phyloP scores from a whole-genome alignment of 2,113 vertebrate species.

The Atlantisia rogersi region DNA sequence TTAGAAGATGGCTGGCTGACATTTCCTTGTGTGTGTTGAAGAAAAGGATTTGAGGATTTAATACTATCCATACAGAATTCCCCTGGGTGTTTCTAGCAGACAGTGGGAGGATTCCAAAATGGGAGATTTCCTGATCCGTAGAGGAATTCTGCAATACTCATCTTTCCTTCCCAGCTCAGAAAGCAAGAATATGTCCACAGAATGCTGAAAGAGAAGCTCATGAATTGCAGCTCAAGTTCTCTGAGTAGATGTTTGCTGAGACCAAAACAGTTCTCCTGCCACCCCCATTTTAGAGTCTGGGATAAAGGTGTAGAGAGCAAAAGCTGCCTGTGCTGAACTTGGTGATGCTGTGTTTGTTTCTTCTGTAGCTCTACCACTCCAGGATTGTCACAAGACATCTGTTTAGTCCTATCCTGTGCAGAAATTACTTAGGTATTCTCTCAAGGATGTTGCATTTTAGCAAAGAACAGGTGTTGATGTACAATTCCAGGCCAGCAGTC shows the following conservation, averaged over 20 bases:
- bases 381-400: neutral
- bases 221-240: neutral
- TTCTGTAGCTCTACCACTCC: neutral
- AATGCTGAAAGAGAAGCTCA: neutral
- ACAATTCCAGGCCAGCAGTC: neutral
- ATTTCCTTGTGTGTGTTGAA: neutral
- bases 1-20: neutral
- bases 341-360: neutral
- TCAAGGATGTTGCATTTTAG: neutral
- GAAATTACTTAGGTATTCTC: neutral
- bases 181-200: neutral
- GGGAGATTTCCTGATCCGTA: accelerated
- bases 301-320: neutral
- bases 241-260: neutral
- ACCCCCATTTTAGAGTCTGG: neutral
- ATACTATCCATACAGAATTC: neutral
- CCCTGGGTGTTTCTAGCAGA: neutral
- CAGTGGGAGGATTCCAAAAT: neutral
- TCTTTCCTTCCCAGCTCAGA: neutral
- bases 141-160: neutral
- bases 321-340: neutral
- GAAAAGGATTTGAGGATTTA: neutral
- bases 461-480: neutral
- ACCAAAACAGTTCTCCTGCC: neutral
- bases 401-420: neutral